Conservation (phyloP, 1,140 invertebrate genomes). For the Batillaria attramentaria region DNA sequence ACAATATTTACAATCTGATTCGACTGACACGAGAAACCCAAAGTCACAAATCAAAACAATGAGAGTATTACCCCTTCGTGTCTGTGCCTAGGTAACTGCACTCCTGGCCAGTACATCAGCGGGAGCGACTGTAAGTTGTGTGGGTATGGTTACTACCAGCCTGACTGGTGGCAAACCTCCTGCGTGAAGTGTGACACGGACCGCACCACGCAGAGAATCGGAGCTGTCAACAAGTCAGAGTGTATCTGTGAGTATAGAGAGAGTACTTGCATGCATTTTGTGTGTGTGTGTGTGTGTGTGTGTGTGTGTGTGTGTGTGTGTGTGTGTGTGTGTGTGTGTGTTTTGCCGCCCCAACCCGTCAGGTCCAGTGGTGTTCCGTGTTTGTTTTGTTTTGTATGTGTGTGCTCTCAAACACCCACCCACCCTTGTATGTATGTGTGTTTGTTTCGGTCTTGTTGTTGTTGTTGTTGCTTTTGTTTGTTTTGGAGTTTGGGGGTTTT, state of each 20-base stretch:
- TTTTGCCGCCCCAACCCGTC: too few species aligned
- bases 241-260: constrained; percentile 28
- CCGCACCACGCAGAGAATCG: constrained; percentile 16
- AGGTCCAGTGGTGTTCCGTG: too few species aligned
- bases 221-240: constrained; percentile 11
- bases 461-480: too few species aligned
- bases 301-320: background rate
- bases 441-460: too few species aligned
- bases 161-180: constrained; percentile 21
- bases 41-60: too few species aligned
- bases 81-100: constrained; percentile 18
- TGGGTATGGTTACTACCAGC: constrained; percentile 27
- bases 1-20: too few species aligned
- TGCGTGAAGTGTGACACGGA: constrained; percentile 27
- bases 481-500: too few species aligned
- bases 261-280: too few species aligned
- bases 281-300: background rate
- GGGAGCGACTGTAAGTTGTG: constrained; percentile 19
- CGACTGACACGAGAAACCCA: too few species aligned
- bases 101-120: constrained; percentile 18
- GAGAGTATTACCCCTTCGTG: too few species aligned
- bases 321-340: background rate
- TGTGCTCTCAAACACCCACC: too few species aligned
- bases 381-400: background rate
- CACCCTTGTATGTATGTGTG: constrained; percentile 2